Percentiles rank a stretch among this genome's conserved stretches.
Conservation (phyloP, 2,888 invertebrate species). For the Xestobium rufovillosum region DNA sequence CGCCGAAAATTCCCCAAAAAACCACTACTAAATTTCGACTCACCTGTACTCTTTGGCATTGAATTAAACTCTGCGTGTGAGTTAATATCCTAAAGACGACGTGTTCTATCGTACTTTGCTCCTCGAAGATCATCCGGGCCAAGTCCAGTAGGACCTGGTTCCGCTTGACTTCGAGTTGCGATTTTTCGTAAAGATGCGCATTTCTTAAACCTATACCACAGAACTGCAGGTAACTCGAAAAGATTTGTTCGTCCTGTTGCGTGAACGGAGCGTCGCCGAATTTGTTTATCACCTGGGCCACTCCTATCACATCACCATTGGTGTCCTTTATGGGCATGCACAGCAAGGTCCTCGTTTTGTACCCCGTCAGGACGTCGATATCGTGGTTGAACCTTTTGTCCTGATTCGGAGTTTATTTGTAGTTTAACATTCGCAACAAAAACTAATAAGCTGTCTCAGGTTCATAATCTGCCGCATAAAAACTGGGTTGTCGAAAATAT, state of each 20-base stretch:
- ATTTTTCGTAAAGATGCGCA: conserved; percentile 93
- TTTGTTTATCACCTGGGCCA: conserved; percentile 94
- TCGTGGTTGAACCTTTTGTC: conserved; percentile 88
- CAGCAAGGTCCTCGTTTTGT: conserved; percentile 83
- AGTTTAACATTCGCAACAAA: conserved; percentile 12
- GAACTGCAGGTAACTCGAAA: conserved; percentile 88
- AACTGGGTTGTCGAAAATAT: too few relatives aligned
- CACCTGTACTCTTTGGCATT: conserved; percentile 92
- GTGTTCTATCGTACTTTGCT: conserved; percentile 93
- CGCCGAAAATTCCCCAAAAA: too few relatives aligned
- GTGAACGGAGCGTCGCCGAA: conserved; percentile 79
- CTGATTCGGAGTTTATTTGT: too few relatives aligned
- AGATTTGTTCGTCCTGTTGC: conserved; percentile 80
- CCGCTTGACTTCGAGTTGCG: conserved; percentile 88
- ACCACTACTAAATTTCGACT: too few relatives aligned
- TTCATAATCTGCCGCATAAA: too few relatives aligned
- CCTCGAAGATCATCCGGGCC: conserved; percentile 95
- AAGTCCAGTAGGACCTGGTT: conserved; percentile 91
- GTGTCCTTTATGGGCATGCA: conserved; percentile 96
- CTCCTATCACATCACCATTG: conserved; percentile 91
- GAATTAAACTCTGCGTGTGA: conserved; percentile 88
- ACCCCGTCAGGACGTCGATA: conserved; percentile 88
- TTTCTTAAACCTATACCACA: conserved; percentile 93
- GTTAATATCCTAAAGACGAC: conserved; percentile 89
- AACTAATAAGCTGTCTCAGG: conserved; percentile 3